Evolutionary conservation across 2,113 vertebrate genomes (phyloP), one percentile per base, ranked within the genome.

Genomic region (Hirundichthys speculiger): DNA sequence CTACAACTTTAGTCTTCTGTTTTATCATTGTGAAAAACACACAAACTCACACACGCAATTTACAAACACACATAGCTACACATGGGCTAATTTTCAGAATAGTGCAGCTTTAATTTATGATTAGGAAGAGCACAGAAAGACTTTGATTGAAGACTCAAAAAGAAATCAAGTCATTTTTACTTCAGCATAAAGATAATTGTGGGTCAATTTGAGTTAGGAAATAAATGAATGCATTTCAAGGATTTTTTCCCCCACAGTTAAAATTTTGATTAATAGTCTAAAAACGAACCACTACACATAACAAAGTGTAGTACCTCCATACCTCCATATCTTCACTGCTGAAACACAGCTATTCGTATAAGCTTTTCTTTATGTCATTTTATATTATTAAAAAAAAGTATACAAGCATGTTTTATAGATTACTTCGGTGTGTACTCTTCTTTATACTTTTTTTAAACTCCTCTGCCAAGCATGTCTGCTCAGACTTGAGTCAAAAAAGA

Each of bases 351-450:
- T 20, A 22, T 49, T 63, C 64, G 34, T 63, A 59, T 82, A 69
- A 80, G 67, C 51, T 73, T 79, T 71, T 46, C 47, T 21, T 50
- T 56, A 48, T 39, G 53, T 64, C 2, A 20, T 58, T 74, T 64
- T 66, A 76, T 80, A 74, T 54, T 39, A 71, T 70, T n/a, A n/a
- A n/a, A 30, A 54, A 61, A 68, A 62, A 13, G 30, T 47, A 65
- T 75, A 48, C 59, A 65, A 52, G 60, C 65, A 82, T 78, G 21
- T 75, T 72, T 82, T 55, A 42, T 42, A 66, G 60, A 66, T 64
- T 75, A 69, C 48, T 56, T 74, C 63, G 53, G 60, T 39, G 9
- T 72, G 16, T 65, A 58, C 83, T 76, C 82, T 59, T 63, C 34
- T 58, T 46, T 19, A 48, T 69, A 57, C 64, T 55, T 64, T 73